Evolutionary conservation across 2,888 invertebrate species (phyloP).

Genomic region (Dynastes hyllus): DNA sequence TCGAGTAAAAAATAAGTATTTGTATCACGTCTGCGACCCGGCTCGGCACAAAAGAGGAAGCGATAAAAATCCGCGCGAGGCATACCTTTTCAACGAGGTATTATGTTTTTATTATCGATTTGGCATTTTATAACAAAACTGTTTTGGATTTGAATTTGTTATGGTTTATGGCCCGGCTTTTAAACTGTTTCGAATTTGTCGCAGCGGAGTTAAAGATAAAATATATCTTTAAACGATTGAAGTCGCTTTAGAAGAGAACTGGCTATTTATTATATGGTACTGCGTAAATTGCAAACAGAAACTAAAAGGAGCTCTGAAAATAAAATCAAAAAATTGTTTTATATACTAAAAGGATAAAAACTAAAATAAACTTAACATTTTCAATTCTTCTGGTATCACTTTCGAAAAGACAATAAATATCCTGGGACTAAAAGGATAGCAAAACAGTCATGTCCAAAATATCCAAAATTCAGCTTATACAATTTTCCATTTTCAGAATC

Average conservation of each 20-base stretch:
- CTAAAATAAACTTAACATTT: no score
- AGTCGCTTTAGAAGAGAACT: background rate
- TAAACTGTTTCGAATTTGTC: background rate
- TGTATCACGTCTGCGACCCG: constrained; percentile 23
- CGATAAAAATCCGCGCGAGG: constrained; percentile 37
- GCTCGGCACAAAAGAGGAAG: background rate
- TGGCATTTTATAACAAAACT: constrained; percentile 37
- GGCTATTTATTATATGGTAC: no score
- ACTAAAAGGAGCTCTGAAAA: no score
- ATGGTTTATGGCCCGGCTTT: background rate
- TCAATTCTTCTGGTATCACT: no score
- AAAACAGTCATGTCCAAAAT: no score
- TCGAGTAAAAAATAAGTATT: constrained; percentile 36
- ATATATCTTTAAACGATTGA: background rate
- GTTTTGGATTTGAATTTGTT: constrained; percentile 30
- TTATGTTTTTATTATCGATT: constrained; percentile 41
- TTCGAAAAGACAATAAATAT: no score
- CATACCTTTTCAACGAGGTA: constrained; percentile 14
- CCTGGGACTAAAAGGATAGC: no score
- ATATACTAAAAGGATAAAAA: no score
- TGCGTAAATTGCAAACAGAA: no score
- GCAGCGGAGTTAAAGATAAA: background rate
- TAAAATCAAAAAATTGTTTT: no score
- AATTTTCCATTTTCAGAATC: no score
- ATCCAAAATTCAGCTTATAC: no score